A percentile compares a stretch with the other conserved stretches of the same genome.
phyloP scores from a whole-genome alignment of 2,888 invertebrate species.

The Drosophila infuscata region DNA sequence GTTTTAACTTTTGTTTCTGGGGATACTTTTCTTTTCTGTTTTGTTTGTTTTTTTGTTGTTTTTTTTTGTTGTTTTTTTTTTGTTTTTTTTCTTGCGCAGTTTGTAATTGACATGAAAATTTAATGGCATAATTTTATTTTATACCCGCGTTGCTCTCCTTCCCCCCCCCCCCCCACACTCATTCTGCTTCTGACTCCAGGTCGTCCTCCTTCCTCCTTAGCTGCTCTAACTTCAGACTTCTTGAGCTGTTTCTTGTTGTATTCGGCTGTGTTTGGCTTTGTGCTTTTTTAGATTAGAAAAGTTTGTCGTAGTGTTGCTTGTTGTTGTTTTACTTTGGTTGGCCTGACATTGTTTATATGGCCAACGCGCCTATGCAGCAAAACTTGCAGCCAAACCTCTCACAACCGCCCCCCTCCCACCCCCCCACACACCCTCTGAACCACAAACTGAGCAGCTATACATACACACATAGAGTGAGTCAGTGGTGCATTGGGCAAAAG shows the following conservation, averaged over 20 bases:
- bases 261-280: constrained; percentile 44
- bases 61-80: neutral
- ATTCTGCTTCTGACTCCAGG: neutral
- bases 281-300: constrained; percentile 69
- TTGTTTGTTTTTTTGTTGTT: neutral
- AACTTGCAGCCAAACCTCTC: constrained; percentile 30
- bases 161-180: neutral
- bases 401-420: neutral
- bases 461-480: neutral
- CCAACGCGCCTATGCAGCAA: constrained; percentile 62
- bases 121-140: constrained; percentile 74
- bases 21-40: neutral
- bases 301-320: constrained; percentile 43
- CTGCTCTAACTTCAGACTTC: neutral
- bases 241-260: constrained; percentile 7
- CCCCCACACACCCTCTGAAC: constrained; percentile 14
- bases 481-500: constrained; percentile 34
- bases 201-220: neutral
- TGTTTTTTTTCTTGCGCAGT: constrained; percentile 22
- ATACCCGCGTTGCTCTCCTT: constrained; percentile 10
- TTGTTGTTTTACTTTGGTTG: constrained; percentile 31
- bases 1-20: neutral
- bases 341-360: constrained; percentile 60
- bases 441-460: constrained; percentile 24
- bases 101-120: constrained; percentile 79